phyloP scores from a whole-genome alignment of 2,113 vertebrate genomes.

The Bubo bubo region DNA sequence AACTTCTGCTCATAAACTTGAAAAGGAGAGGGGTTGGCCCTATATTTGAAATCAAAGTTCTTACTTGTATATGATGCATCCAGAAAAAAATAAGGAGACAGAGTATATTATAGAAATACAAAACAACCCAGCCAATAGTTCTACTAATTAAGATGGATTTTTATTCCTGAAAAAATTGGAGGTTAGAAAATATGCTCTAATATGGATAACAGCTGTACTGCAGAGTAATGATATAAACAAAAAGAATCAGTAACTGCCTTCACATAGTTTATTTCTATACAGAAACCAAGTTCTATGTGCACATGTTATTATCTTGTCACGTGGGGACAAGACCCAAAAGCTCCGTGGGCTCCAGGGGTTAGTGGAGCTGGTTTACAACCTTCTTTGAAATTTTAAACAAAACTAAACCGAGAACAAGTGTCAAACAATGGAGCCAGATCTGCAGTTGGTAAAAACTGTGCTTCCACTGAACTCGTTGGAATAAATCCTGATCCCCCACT shows the following conservation, averaged over 20 bases:
- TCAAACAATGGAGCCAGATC: background rate
- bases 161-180: background rate
- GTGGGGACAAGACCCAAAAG: background rate
- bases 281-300: background rate
- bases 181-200: conserved; percentile 37
- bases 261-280: background rate
- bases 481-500: background rate
- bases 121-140: background rate
- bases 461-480: background rate
- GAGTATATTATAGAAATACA: background rate
- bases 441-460: background rate
- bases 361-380: background rate
- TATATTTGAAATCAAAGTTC: conserved; percentile 24
- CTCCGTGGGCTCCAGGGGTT: background rate
- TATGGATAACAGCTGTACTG: conserved; percentile 41
- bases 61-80: background rate
- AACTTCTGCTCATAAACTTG: conserved; percentile 53
- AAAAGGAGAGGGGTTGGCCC: background rate
- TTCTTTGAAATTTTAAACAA: background rate
- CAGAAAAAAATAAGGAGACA: background rate
- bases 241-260: background rate
- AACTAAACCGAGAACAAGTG: background rate
- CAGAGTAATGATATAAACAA: conserved; percentile 26
- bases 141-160: conserved; percentile 29
- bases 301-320: background rate